Percentiles rank a stretch among this genome's conserved stretches.
phyloP scores from a whole-genome alignment of 2,888 invertebrate species.

The Glaucopsyche alexis region DNA sequence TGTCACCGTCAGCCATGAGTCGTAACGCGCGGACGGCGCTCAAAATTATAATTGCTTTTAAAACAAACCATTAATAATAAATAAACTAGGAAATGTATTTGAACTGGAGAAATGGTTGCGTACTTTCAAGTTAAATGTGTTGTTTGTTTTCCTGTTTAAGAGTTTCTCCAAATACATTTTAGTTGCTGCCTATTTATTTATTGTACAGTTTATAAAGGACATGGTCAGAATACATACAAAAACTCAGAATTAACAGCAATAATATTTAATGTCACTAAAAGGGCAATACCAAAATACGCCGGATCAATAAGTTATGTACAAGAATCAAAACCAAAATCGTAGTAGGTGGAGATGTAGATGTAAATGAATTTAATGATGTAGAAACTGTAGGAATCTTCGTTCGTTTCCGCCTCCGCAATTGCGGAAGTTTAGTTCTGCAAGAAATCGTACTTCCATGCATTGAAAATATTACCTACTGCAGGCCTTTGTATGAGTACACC shows the following conservation, averaged over 20 bases:
- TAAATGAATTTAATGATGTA: too few species aligned
- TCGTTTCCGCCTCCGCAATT: too few species aligned
- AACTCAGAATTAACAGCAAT: background rate
- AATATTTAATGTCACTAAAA: too few species aligned
- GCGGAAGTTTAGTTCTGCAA: too few species aligned
- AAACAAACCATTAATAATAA: conserved; percentile 19
- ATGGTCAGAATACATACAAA: background rate
- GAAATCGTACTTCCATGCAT: too few species aligned
- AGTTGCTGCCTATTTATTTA: background rate
- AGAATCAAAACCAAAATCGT: too few species aligned
- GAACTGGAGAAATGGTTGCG: background rate
- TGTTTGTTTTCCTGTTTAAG: background rate
- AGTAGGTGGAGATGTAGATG: too few species aligned
- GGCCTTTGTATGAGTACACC: too few species aligned
- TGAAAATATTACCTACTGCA: too few species aligned
- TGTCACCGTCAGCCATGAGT: conserved; percentile 49
- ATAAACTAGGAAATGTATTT: conserved; percentile 4
- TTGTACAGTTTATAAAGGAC: background rate
- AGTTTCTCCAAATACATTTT: background rate
- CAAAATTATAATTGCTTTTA: conserved; percentile 25
- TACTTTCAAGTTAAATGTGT: background rate
- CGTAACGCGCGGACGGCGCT: background rate
- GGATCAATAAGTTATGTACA: too few species aligned
- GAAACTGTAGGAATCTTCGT: too few species aligned
- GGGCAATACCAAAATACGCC: too few species aligned